Conservation (phyloP, 2,888 invertebrate genomes). For the Mamestra brassicae region DNA sequence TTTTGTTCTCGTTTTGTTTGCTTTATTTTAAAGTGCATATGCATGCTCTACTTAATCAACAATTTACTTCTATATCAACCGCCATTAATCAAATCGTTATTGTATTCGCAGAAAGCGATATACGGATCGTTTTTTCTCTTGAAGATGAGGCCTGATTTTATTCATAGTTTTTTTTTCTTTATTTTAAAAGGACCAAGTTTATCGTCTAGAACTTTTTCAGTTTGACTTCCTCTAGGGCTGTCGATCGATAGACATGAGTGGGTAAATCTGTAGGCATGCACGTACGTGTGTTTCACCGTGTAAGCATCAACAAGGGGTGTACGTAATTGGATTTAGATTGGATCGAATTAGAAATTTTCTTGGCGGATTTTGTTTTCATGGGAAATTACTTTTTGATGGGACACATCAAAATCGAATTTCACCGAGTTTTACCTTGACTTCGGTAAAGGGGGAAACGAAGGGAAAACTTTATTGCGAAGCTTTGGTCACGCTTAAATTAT, state of each 20-base stretch:
- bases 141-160: no score
- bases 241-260: constrained; percentile 57
- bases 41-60: neutral
- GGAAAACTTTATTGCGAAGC: constrained; percentile 60
- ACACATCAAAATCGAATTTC: constrained; percentile 87
- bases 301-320: constrained; percentile 78
- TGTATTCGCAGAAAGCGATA: neutral
- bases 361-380: constrained; percentile 83
- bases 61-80: neutral
- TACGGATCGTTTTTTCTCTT: no score
- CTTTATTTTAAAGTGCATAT: neutral
- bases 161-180: neutral
- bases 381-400: constrained; percentile 88
- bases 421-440: constrained; percentile 59
- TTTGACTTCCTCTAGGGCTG: constrained; percentile 3
- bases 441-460: constrained; percentile 30
- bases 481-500: constrained; percentile 63
- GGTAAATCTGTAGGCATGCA: constrained; percentile 66
- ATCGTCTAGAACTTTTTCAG: neutral
- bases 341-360: constrained; percentile 87
- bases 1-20: no score
- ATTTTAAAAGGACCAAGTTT: no score
- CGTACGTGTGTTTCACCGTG: constrained; percentile 72
- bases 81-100: neutral
- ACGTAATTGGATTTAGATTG: constrained; percentile 89